Evolutionary conservation across 1,140 invertebrate species (phyloP).

Genomic region (Orius laevigatus): DNA sequence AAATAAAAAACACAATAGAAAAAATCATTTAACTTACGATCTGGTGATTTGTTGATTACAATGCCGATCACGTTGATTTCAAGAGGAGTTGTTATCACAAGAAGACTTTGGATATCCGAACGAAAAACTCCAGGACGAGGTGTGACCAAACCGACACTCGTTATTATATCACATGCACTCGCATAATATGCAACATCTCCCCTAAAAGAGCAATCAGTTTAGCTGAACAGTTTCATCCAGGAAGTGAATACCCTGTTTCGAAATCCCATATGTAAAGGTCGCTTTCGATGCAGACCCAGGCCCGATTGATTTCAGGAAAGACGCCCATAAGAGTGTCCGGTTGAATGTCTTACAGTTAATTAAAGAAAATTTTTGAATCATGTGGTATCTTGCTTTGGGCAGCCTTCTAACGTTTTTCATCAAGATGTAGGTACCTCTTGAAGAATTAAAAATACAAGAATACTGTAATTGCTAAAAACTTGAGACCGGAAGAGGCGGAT

Average conservation of each 20-base stretch:
- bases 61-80: slow-evolving; percentile 85
- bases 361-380: slow-evolving; percentile 21
- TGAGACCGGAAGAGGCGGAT: too few relatives aligned
- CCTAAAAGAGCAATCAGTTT: slow-evolving; percentile 27
- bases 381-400: background rate
- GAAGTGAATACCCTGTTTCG: slow-evolving; percentile 50
- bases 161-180: slow-evolving; percentile 76
- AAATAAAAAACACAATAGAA: slow-evolving; percentile 2
- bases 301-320: slow-evolving; percentile 87
- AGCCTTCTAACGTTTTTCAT: too few relatives aligned
- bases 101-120: slow-evolving; percentile 77
- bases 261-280: slow-evolving; percentile 96
- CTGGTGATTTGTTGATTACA: slow-evolving; percentile 32
- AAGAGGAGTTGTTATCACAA: slow-evolving; percentile 79
- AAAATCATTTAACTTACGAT: slow-evolving; percentile 26
- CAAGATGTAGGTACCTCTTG: too few relatives aligned
- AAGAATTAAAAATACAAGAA: too few relatives aligned
- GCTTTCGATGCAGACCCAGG: slow-evolving; percentile 94
- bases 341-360: slow-evolving; percentile 55
- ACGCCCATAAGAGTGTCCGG: slow-evolving; percentile 91
- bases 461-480: too few relatives aligned
- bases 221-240: background rate
- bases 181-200: slow-evolving; percentile 86
- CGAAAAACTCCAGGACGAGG: slow-evolving; percentile 78
- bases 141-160: slow-evolving; percentile 69